These are phyloP conservation scores for Falco cherrug DNA, from an alignment of 2,797 vertebrate genomes.

Conservation along the genomic window DNA sequence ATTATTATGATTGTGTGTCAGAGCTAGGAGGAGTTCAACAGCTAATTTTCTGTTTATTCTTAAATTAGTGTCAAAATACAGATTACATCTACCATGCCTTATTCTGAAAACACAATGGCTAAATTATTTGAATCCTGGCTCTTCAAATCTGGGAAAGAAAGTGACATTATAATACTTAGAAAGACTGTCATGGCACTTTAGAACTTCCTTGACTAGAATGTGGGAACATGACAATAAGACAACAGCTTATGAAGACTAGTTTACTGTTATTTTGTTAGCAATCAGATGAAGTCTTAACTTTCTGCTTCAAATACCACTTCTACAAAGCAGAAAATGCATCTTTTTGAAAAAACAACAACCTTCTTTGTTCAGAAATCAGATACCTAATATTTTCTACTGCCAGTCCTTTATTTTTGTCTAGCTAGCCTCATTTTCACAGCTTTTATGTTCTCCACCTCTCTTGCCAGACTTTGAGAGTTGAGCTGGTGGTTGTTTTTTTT, in stretches of 20 bases:
- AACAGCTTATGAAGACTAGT: neutral
- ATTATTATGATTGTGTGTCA: neutral
- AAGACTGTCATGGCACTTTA: neutral
- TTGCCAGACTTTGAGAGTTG: slow-evolving; percentile 44
- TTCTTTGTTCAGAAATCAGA: neutral
- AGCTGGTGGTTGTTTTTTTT: neutral
- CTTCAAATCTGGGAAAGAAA: neutral
- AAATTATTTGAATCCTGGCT: neutral
- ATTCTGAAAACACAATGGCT: neutral
- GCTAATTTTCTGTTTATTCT: neutral
- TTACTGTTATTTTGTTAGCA: neutral
- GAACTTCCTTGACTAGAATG: neutral
- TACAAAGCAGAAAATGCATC: neutral
- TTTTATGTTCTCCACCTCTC: slow-evolving; percentile 42
- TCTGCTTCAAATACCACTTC: neutral
- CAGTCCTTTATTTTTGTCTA: slow-evolving; percentile 12
- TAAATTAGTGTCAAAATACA: neutral
- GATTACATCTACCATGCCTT: neutral
- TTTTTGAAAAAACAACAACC: neutral
- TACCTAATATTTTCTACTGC: slow-evolving; percentile 8
- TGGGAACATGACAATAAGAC: neutral
- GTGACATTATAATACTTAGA: neutral
- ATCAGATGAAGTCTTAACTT: neutral
- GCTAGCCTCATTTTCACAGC: slow-evolving; percentile 48
- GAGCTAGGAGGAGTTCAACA: neutral